Evolutionary conservation across 2,888 invertebrate species (phyloP), one percentile per base, ranked within the genome.

Genomic region (Lacanobia wlatinum): DNA sequence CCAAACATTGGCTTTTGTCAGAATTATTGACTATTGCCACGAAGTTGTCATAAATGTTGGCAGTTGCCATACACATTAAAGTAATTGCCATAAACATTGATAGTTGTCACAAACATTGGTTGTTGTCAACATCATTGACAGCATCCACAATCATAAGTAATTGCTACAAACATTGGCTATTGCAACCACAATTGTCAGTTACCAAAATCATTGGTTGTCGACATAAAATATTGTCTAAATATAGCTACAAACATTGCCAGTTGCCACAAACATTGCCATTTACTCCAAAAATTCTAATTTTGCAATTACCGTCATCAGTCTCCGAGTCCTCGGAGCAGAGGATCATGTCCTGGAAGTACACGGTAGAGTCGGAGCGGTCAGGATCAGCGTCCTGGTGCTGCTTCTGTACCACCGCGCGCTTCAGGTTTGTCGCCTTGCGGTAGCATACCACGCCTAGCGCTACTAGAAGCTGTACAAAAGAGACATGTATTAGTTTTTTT

Each of bases 311-410:
- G 94, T 98, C 98, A 90, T 98, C 98, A 56, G 98, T 98, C 73
- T 98, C 98, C 65, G 98, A 98, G 90, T 98, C 99, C 90, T 98
- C 98, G 0, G 98, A 98, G 92, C 98, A 98, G 88, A 99, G 98
- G 72, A 98, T 97, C 94, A 99, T 98, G 94, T 99, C 99, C 94
- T 99, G 99, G 93, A 99, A 99, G 95, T 98, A 99, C n/a, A 99
- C 99, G 62, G 99, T 99, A 14, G 99, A 99, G 94, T 99, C 99
- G 7, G 99, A 99, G 62, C 98, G 98, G 90, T 99, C 99, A 59
- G 98, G 98, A 91, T 98, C 98, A 55, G 98, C 97, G 75, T 98
- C 98, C 72, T 96, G 96, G 88, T 97, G 96, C 94, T 98, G 98
- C 87, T 98, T 98, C 91, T 97, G 98, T 60, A 98, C 97, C 50